Conservation (phyloP, 30 jellyfish, hydroid and myxozoan genomes). For the Hydractinia echinata region DNA sequence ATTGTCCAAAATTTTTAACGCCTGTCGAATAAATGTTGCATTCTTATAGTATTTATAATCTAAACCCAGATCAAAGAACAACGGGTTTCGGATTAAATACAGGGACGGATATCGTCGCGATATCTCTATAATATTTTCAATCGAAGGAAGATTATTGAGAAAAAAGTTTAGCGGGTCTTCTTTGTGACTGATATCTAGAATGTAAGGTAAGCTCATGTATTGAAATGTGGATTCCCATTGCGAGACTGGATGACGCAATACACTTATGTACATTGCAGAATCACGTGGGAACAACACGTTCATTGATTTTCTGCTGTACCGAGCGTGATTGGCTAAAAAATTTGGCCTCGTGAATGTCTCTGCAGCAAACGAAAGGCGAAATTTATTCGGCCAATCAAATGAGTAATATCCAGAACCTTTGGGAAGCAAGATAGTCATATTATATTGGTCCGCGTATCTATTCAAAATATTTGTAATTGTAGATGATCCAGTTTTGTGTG, state of each 20-base stretch:
- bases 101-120: slow-evolving; percentile 76
- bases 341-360: slow-evolving; percentile 59
- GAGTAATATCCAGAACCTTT: slow-evolving; percentile 57
- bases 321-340: slow-evolving; percentile 92
- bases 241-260: slow-evolving; percentile 86
- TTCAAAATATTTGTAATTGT: slow-evolving; percentile 87
- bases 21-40: slow-evolving; percentile 64
- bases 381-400: slow-evolving; percentile 93
- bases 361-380: slow-evolving; percentile 56
- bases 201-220: slow-evolving; percentile 87
- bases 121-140: slow-evolving; percentile 44
- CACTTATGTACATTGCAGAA: slow-evolving; percentile 57
- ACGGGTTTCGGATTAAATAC: slow-evolving; percentile 72
- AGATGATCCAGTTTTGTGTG: slow-evolving; percentile 96
- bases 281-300: slow-evolving; percentile 75
- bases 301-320: slow-evolving; percentile 90
- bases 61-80: slow-evolving; percentile 86
- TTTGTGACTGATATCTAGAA: slow-evolving; percentile 55
- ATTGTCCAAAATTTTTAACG: slow-evolving; percentile 56
- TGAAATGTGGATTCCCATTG: slow-evolving; percentile 96
- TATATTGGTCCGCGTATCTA: slow-evolving; percentile 89
- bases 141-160: slow-evolving; percentile 71
- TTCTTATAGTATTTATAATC: slow-evolving; percentile 63
- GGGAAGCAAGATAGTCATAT: slow-evolving; percentile 74
- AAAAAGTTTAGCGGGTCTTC: slow-evolving; percentile 80